Evolutionary conservation across 2,797 vertebrate species (phyloP).

Genomic region (Halcyon chelicuti): DNA sequence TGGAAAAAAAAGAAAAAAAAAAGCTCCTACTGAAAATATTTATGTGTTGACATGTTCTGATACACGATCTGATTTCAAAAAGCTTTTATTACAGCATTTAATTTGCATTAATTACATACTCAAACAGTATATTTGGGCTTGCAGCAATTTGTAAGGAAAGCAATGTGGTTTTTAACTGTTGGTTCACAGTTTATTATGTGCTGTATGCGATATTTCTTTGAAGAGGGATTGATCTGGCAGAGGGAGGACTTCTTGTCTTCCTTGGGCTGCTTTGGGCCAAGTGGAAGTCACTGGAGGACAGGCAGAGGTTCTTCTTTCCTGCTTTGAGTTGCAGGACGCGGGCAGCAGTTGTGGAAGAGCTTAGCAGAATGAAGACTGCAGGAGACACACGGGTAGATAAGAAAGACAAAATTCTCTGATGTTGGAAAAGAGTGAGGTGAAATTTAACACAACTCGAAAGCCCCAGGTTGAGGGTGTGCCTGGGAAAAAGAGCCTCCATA

Average conservation of each 20-base stretch:
- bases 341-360: background rate
- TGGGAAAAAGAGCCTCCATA: background rate
- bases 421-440: background rate
- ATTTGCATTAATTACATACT: background rate
- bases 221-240: background rate
- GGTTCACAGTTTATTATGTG: background rate
- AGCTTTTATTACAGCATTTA: background rate
- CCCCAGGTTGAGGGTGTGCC: background rate
- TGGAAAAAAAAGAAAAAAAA: background rate
- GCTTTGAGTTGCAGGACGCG: background rate
- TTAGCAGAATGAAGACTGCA: rapidly evolving
- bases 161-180: background rate
- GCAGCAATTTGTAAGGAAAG: background rate
- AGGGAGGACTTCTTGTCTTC: background rate
- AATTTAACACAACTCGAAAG: background rate
- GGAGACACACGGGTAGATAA: background rate
- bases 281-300: background rate
- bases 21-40: background rate
- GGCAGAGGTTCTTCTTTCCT: background rate
- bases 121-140: background rate
- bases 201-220: background rate
- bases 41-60: background rate
- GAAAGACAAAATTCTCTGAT: background rate
- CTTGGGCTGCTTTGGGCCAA: background rate
- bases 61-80: background rate